phyloP scores from a whole-genome alignment of 2,888 invertebrate genomes.

The Hydroisotoma schaefferi region DNA sequence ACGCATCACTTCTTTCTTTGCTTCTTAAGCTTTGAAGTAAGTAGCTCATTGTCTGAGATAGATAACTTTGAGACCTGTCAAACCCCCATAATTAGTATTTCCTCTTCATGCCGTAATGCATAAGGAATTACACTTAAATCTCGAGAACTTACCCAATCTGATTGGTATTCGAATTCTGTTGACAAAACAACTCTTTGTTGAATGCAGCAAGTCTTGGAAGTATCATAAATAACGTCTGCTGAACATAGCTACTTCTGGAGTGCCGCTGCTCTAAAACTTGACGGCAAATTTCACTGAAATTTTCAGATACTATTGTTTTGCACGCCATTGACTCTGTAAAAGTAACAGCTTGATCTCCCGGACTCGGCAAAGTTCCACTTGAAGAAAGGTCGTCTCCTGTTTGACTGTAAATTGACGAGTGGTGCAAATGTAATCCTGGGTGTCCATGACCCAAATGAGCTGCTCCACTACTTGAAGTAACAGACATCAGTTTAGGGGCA shows the following conservation, averaged over 20 bases:
- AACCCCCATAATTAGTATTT: no score
- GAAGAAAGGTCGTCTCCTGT: conserved; percentile 27
- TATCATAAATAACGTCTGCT: conserved; percentile 78
- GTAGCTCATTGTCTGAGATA: conserved; percentile 71
- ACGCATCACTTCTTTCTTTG: conserved; percentile 78
- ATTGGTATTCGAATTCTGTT: conserved; percentile 1
- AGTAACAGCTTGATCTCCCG: conserved; percentile 33
- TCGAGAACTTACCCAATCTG: conserved; percentile 15
- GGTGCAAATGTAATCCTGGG: conserved; percentile 21
- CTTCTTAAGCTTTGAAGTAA: conserved; percentile 71
- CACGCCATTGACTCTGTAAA: conserved; percentile 69
- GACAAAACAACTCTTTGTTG: conserved; percentile 60
- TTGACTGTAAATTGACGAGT: conserved; percentile 28
- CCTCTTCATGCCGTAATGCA: no score
- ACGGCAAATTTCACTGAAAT: conserved; percentile 74
- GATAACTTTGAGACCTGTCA: conserved; percentile 55
- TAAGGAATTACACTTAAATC: no score
- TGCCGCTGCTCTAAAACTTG: conserved; percentile 74
- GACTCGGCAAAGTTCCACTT: conserved; percentile 14
- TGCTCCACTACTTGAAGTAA: conserved; percentile 26
- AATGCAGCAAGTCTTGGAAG: conserved; percentile 93
- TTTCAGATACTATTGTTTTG: conserved; percentile 72
- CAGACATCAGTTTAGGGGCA: conserved; percentile 22
- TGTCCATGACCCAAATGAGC: conserved; percentile 14
- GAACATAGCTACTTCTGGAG: conserved; percentile 74